Evolutionary conservation across 2,113 vertebrate species (phyloP).

Genomic region (Gavia stellata): DNA sequence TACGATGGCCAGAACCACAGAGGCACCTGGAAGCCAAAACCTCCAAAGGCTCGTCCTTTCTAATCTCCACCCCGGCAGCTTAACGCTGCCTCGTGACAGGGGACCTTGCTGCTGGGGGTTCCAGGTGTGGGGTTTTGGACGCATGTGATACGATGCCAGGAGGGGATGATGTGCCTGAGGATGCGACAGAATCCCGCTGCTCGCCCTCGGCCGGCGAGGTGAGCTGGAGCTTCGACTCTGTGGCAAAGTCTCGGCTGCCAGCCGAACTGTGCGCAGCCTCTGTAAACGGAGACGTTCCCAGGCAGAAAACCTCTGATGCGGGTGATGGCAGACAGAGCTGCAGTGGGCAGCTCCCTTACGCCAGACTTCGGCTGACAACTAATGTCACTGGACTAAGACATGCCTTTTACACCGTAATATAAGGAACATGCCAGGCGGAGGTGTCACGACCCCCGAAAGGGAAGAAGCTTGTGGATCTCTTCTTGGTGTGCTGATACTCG

Average conservation of each 20-base stretch:
- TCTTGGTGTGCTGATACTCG: background rate
- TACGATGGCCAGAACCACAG: too few species aligned
- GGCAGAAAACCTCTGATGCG: background rate
- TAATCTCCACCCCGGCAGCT: background rate
- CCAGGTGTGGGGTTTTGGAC: background rate
- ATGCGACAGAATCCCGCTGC: background rate
- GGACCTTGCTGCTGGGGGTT: background rate
- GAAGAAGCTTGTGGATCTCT: background rate
- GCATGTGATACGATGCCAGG: accelerated
- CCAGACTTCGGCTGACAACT: background rate
- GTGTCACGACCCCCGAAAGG: background rate
- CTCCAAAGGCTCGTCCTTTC: accelerated
- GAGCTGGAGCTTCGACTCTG: background rate
- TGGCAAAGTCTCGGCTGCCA: background rate
- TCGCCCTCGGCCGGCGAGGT: background rate
- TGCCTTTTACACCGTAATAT: background rate
- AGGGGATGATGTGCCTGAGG: background rate
- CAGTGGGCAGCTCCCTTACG: background rate
- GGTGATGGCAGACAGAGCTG: background rate
- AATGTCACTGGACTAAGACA: background rate
- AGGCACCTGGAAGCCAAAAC: background rate
- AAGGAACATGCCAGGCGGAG: background rate
- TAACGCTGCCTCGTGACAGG: background rate
- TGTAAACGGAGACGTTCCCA: background rate
- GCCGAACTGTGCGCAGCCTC: background rate